phyloP scores from a whole-genome alignment of 2,113 vertebrate genomes.

The Hystrix brachyura region DNA sequence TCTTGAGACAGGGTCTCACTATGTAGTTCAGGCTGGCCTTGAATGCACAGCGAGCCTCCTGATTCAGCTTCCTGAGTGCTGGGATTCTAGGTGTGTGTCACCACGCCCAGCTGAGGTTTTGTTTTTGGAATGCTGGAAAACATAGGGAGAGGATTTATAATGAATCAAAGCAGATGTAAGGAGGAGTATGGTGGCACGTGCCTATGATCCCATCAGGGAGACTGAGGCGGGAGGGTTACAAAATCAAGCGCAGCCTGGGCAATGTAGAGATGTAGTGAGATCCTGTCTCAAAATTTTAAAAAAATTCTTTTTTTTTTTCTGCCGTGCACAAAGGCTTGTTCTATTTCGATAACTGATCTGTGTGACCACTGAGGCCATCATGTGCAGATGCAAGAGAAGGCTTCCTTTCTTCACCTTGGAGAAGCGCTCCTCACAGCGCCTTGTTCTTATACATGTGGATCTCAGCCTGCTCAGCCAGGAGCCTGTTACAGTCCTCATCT shows the following conservation, averaged over 20 bases:
- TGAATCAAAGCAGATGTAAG: not conserved
- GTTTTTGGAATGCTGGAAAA: not conserved
- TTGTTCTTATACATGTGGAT: slow-evolving; percentile 97
- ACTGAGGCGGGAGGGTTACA: not conserved
- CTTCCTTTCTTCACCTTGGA: slow-evolving; percentile 82
- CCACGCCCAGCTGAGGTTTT: not conserved
- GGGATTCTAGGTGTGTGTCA: not conserved
- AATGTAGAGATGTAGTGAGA: too few relatives aligned
- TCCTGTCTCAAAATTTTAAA: not conserved
- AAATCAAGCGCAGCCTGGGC: not conserved
- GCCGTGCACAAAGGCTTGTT: not conserved
- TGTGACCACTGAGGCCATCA: not conserved
- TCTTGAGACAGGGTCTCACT: not conserved
- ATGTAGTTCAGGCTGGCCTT: not conserved
- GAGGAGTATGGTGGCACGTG: too few relatives aligned
- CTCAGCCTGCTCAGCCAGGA: slow-evolving; percentile 97
- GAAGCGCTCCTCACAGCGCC: slow-evolving; percentile 95
- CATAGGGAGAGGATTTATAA: not conserved
- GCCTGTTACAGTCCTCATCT: slow-evolving; percentile 99
- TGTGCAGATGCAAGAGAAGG: not conserved
- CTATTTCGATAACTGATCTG: not conserved
- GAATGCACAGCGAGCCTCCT: not conserved
- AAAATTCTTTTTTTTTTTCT: not conserved
- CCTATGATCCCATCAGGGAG: not conserved
- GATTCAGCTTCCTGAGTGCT: not conserved